Conservation (phyloP, 2,113 vertebrate species). For the Argyrosomus japonicus region DNA sequence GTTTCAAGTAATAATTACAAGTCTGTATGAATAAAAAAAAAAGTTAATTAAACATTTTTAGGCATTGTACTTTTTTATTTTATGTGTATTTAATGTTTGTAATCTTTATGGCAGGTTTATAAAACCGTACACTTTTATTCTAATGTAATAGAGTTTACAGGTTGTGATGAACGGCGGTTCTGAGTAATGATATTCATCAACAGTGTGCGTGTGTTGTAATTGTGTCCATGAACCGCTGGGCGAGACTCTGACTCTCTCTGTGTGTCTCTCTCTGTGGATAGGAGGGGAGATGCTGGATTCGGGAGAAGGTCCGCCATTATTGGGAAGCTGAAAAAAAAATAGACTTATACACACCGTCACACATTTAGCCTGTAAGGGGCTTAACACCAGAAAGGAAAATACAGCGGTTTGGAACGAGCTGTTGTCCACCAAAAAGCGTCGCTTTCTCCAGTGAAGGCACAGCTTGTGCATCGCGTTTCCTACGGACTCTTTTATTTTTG, state of each 20-base stretch:
- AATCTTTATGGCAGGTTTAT: too few species aligned
- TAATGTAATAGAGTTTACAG: neutral
- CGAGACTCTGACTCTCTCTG: slow-evolving; percentile 68
- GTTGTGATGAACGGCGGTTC: neutral
- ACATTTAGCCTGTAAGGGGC: slow-evolving; percentile 57
- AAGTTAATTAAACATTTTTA: too few species aligned
- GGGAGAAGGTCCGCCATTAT: slow-evolving; percentile 88
- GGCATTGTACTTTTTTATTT: too few species aligned
- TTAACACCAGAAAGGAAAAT: slow-evolving; percentile 46
- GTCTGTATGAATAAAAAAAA: too few species aligned
- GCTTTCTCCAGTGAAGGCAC: neutral
- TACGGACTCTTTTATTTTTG: slow-evolving; percentile 75
- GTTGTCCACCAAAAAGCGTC: neutral
- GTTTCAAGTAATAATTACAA: too few species aligned
- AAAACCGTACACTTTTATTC: neutral
- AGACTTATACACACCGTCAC: slow-evolving; percentile 76
- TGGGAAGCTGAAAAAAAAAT: slow-evolving; percentile 80
- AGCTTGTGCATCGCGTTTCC: slow-evolving; percentile 38
- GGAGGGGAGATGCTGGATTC: slow-evolving; percentile 82
- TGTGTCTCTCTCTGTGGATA: slow-evolving; percentile 50
- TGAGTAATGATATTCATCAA: slow-evolving; percentile 16
- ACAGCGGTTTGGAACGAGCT: slow-evolving; percentile 2
- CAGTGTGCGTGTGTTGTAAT: slow-evolving; percentile 74
- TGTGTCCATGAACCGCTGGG: slow-evolving; percentile 82
- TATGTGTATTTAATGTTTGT: too few species aligned